These are phyloP conservation scores for Melinaea menophilus DNA, from an alignment of 2,888 invertebrate genomes.

Conservation along the genomic window DNA sequence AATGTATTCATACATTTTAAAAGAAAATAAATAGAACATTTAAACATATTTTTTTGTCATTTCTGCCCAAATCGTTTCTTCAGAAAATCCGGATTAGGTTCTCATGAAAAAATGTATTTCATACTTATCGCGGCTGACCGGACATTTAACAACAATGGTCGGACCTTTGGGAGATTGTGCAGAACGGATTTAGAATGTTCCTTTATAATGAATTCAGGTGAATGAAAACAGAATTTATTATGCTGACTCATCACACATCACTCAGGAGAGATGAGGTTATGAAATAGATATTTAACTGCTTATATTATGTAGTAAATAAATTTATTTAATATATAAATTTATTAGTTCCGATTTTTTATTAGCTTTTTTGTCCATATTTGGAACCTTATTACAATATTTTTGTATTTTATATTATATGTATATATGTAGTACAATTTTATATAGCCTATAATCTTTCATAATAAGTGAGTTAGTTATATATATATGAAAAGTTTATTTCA, in stretches of 20 bases:
- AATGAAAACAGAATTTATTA: constrained; percentile 45
- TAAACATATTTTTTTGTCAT: background rate
- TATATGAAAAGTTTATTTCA: no score
- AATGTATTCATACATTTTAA: background rate
- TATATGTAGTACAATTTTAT: no score
- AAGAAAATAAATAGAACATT: background rate
- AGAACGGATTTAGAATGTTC: constrained; percentile 42
- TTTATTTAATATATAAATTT: no score
- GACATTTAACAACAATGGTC: constrained; percentile 60
- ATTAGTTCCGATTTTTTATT: no score
- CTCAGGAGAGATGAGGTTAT: constrained; percentile 4
- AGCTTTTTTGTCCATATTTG: no score
- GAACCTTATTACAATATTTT: no score
- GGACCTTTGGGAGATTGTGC: constrained; percentile 51
- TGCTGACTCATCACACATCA: constrained; percentile 30
- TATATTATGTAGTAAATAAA: no score
- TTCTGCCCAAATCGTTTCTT: constrained; percentile 21
- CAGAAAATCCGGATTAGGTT: constrained; percentile 62
- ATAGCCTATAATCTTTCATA: no score
- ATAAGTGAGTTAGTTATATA: no score
- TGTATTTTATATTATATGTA: no score
- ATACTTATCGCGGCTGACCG: constrained; percentile 69
- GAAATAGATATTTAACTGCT: background rate
- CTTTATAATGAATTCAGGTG: constrained; percentile 49
- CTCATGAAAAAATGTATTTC: constrained; percentile 63